These are phyloP conservation scores for Notodonta ziczac DNA, from an alignment of 2,888 invertebrate genomes.

Conservation along the genomic window DNA sequence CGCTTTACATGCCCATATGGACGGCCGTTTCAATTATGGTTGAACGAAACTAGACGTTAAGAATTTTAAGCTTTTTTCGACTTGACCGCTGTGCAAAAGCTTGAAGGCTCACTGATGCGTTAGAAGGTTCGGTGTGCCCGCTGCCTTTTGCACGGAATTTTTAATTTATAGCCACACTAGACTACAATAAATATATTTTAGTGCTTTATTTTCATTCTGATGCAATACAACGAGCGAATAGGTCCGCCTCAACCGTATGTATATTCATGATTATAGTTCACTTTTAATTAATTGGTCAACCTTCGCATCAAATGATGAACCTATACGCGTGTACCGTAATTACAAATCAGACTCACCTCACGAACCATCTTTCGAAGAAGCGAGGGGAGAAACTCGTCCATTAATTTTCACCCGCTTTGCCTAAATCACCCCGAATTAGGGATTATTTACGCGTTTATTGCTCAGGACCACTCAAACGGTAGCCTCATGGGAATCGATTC, in stretches of 20 bases:
- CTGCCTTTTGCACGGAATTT: neutral
- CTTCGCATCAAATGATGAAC: conserved; percentile 43
- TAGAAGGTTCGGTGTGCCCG: conserved; percentile 12
- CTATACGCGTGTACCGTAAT: conserved; percentile 52
- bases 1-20: conserved; percentile 39
- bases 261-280: conserved; percentile 20
- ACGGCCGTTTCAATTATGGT: conserved; percentile 55
- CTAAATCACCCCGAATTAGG: conserved; percentile 54
- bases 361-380: conserved; percentile 38
- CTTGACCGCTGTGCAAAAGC: conserved; percentile 52
- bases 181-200: neutral
- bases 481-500: conserved; percentile 31
- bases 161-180: neutral
- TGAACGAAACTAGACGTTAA: conserved; percentile 55
- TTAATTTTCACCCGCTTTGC: conserved; percentile 63
- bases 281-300: conserved; percentile 45
- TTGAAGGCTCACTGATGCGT: conserved; percentile 54
- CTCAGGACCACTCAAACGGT: conserved; percentile 29
- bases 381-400: conserved; percentile 45
- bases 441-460: conserved; percentile 53
- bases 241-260: conserved; percentile 3
- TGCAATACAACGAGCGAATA: conserved; percentile 8
- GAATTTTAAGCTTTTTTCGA: conserved; percentile 63
- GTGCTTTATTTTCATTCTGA: neutral
- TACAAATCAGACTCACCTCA: conserved; percentile 54